These are phyloP conservation scores for Rhingia campestris DNA, from an alignment of 2,888 invertebrate genomes.

Conservation along the genomic window DNA sequence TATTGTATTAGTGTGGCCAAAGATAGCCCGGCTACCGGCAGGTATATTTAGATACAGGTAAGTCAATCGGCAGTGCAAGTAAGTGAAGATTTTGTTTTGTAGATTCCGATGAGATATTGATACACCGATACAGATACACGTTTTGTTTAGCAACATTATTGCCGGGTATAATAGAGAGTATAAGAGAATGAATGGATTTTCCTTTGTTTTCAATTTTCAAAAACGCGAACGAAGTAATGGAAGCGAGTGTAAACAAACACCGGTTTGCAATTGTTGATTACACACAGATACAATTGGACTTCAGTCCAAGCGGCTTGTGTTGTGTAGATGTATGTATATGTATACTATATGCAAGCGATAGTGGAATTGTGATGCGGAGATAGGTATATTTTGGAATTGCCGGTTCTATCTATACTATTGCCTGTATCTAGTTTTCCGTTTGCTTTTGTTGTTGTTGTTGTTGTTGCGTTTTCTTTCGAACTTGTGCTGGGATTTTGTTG, in stretches of 20 bases:
- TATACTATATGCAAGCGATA: conserved; percentile 1
- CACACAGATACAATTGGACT: conserved; percentile 16
- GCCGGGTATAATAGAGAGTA: conserved; percentile 34
- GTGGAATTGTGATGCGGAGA: neutral
- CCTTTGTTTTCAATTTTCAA: neutral
- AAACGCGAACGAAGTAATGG: conserved; percentile 5
- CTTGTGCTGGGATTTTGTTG: conserved; percentile 8
- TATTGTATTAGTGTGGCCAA: conserved; percentile 57
- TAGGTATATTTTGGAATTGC: conserved; percentile 42
- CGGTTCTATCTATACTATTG: conserved; percentile 25
- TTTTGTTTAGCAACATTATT: conserved; percentile 41
- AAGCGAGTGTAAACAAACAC: conserved; percentile 50
- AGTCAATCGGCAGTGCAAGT: conserved; percentile 49
- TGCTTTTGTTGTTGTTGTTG: conserved; percentile 14
- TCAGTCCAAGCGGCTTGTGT: neutral
- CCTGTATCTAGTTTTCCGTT: conserved; percentile 7
- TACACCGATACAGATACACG: conserved; percentile 15
- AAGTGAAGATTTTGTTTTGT: neutral
- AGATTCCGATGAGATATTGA: neutral
- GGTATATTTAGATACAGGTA: conserved; percentile 79
- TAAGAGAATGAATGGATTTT: conserved; percentile 1
- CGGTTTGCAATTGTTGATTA: conserved; percentile 59
- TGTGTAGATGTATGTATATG: neutral
- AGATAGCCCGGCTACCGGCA: conserved; percentile 67
- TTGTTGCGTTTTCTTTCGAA: neutral